Evolutionary conservation across 2,888 invertebrate genomes (phyloP).

Genomic region (Amphipyra tragopoginis): DNA sequence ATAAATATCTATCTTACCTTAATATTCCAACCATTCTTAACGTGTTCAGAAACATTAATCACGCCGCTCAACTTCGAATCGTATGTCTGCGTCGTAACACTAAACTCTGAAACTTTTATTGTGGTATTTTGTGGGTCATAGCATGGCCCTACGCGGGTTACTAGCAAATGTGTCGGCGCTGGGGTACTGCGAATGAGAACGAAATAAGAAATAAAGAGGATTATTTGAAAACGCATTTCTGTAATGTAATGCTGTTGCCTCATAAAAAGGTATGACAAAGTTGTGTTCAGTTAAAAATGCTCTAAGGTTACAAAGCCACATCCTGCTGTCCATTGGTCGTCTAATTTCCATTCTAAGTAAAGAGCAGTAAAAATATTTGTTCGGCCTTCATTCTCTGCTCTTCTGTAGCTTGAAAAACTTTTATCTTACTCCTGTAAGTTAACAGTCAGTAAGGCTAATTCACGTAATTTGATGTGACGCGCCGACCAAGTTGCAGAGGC

Average conservation of each 20-base stretch:
- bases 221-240: conserved; percentile 17
- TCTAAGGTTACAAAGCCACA: too few species aligned
- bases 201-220: conserved; percentile 11
- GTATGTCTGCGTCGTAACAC: conserved; percentile 64
- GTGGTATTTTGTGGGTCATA: conserved; percentile 29
- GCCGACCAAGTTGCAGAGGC: too few species aligned
- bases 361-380: too few species aligned
- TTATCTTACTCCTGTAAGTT: too few species aligned
- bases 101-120: conserved; percentile 66
- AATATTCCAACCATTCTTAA: conserved; percentile 72
- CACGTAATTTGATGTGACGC: too few species aligned
- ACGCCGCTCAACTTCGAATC: conserved; percentile 67
- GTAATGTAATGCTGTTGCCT: too few species aligned
- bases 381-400: too few species aligned
- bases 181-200: conserved; percentile 4
- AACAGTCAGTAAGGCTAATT: too few species aligned
- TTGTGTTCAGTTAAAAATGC: not conserved
- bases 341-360: too few species aligned
- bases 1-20: conserved; percentile 59
- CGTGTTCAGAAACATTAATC: conserved; percentile 66
- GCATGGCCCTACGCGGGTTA: conserved; percentile 70
- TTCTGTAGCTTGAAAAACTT: too few species aligned
- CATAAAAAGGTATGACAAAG: too few species aligned
- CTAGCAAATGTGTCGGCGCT: conserved; percentile 68
- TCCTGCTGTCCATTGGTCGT: too few species aligned